A percentile compares a stretch with the other conserved stretches of the same genome.
phyloP scores from a whole-genome alignment of 1,140 invertebrate genomes.

The Rhynchophorus ferrugineus region DNA sequence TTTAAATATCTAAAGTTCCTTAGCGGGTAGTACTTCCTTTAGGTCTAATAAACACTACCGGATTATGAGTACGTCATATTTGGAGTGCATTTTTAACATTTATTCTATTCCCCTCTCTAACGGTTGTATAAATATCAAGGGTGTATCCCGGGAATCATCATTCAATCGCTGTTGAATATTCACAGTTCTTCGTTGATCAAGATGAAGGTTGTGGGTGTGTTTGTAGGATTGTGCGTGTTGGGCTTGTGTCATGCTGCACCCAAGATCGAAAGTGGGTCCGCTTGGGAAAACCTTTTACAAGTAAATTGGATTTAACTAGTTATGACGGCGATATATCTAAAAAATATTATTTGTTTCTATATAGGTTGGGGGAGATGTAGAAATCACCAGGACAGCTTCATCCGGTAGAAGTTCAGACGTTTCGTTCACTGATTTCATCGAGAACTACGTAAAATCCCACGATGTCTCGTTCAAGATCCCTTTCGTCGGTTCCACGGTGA shows the following conservation, averaged over 20 bases:
- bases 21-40: constrained; percentile 13
- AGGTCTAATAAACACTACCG: neutral
- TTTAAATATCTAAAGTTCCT: constrained; percentile 3
- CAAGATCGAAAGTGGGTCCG: constrained; percentile 11
- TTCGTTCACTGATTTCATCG: constrained; percentile 58
- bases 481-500: constrained; percentile 58
- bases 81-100: constrained; percentile 2
- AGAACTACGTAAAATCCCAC: constrained; percentile 61
- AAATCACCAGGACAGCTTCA: constrained; percentile 60
- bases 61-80: neutral
- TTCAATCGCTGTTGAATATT: constrained; percentile 9
- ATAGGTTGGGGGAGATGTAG: constrained; percentile 53
- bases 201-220: constrained; percentile 2
- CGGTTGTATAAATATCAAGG: constrained; percentile 22
- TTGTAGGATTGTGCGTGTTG: constrained; percentile 7
- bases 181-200: neutral
- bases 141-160: constrained; percentile 4
- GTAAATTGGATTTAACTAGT: neutral
- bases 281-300: constrained; percentile 17
- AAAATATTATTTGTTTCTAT: constrained; percentile 2
- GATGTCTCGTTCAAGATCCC: constrained; percentile 68
- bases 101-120: constrained; percentile 15
- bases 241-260: constrained; percentile 9
- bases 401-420: constrained; percentile 46
- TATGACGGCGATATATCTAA: neutral